Base-by-base conservation (phyloP, 2,888 invertebrate genomes). In the Gortyna flavago region DNA sequence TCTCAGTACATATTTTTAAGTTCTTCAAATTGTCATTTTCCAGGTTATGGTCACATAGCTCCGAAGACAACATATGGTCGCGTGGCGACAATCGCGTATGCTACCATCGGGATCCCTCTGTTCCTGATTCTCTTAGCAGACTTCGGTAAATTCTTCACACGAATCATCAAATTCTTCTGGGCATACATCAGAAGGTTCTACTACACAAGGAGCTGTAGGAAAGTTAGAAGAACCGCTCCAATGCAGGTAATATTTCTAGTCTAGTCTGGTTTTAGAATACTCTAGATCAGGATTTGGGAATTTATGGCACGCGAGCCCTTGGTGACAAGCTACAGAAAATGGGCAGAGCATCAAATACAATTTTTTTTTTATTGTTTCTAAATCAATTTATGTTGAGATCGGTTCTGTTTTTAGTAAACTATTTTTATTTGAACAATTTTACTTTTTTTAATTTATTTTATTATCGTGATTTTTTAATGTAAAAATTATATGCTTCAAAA, bases 1-100 rank as follows among this genome's bases (percentile, higher is more conserved):
- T 38, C 3, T 21, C 7, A 38, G 21, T 13, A n/a, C 4, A 66
- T 18, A 41, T 51, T 65, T 73, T 59, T 67, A 70, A 72, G 67
- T 35, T 74, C 5, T 44, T 38, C 25, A 68, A 48, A 38, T 44
- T 70, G 11, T 11, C 21, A 25, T 48, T 65, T 94, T 94, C 93
- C 97, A 99, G 99, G 99, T 91, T 99, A 99, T 96, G 99, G 99
- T 81, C 99, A 99, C 94, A 98, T 99, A 89, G 98, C 98, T 69
- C 99, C 99, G 0, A 98, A 98, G 88, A 99, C 99, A 21, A 97
- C 96, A 11, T 97, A 98, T 21, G 99, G 99, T 16, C 97, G 98
- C 83, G 97, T 98, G 1, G 97, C 99, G 69, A 99, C 99, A 1
- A 99, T 99, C 85, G 96, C 99, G 44, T 99, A 99, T 93, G 99